These are phyloP conservation scores for Muschampia plurimacula DNA, from an alignment of 2,888 invertebrate species.

Conservation along the genomic window DNA sequence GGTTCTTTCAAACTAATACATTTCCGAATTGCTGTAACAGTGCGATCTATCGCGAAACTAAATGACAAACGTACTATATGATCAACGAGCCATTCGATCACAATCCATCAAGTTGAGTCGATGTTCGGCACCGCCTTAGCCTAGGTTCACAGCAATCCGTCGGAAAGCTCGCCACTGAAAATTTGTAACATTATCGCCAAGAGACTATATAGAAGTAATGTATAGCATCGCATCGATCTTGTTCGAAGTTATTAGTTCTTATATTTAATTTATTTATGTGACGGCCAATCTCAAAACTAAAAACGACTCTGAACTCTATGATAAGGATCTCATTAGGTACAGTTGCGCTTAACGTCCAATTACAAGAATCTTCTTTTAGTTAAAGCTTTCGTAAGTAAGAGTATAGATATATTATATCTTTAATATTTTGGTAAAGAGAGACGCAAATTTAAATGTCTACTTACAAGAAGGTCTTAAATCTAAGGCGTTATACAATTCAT, in stretches of 20 bases:
- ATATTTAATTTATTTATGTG: not conserved
- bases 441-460: too few species aligned
- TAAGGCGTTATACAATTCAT: too few species aligned
- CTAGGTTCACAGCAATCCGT: constrained; percentile 64
- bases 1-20: constrained; percentile 24
- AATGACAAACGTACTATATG: constrained; percentile 76
- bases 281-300: not conserved
- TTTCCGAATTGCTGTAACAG: constrained; percentile 18
- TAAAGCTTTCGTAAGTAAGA: too few species aligned
- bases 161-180: constrained; percentile 62
- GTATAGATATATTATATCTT: too few species aligned
- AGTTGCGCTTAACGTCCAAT: not conserved
- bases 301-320: not conserved
- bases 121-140: constrained; percentile 55
- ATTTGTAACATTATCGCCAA: not conserved
- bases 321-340: not conserved
- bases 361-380: too few species aligned
- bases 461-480: too few species aligned
- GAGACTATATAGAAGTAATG: not conserved
- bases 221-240: not conserved
- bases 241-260: not conserved
- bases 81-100: constrained; percentile 78
- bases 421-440: too few species aligned
- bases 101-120: constrained; percentile 74
- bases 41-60: constrained; percentile 64